These are phyloP conservation scores for Ochotona curzoniae DNA, from an alignment of 2,113 vertebrate species.

Conservation along the genomic window DNA sequence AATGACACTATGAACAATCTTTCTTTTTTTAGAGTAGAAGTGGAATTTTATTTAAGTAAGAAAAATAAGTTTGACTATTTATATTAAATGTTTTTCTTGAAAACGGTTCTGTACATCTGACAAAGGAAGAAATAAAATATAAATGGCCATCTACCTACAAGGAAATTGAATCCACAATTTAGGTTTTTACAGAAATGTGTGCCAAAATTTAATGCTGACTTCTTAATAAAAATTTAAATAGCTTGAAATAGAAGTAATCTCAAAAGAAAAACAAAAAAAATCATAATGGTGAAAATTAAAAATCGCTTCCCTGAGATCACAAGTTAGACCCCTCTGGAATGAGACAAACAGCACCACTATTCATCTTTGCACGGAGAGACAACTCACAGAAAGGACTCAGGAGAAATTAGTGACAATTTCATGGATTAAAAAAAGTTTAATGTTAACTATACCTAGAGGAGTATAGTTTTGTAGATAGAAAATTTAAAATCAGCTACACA, in stretches of 20 bases:
- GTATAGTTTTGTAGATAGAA: not conserved
- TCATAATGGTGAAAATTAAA: not conserved
- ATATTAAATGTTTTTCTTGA: not conserved
- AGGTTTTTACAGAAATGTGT: not conserved
- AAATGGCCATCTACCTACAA: not conserved
- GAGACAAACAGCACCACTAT: not conserved
- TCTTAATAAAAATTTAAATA: not conserved
- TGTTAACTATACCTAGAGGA: not conserved
- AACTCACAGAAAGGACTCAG: not conserved
- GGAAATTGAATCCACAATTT: not conserved
- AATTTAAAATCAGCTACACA: not conserved
- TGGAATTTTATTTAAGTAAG: not conserved
- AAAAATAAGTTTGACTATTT: slow-evolving; percentile 29
- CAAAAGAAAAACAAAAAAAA: not conserved
- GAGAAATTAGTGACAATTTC: not conserved
- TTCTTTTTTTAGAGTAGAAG: too few species aligned
- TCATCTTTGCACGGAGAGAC: not conserved
- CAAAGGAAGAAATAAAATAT: not conserved
- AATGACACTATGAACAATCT: too few species aligned
- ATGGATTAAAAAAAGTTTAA: not conserved
- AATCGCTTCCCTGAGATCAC: not conserved
- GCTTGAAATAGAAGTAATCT: not conserved
- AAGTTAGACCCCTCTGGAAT: not conserved
- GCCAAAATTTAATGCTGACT: not conserved
- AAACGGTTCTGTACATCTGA: slow-evolving; percentile 31